A percentile compares a stretch with the other conserved stretches of the same genome.
Evolutionary conservation across 2,797 vertebrate genomes (phyloP).

Genomic region (Sebastes vulpes): DNA sequence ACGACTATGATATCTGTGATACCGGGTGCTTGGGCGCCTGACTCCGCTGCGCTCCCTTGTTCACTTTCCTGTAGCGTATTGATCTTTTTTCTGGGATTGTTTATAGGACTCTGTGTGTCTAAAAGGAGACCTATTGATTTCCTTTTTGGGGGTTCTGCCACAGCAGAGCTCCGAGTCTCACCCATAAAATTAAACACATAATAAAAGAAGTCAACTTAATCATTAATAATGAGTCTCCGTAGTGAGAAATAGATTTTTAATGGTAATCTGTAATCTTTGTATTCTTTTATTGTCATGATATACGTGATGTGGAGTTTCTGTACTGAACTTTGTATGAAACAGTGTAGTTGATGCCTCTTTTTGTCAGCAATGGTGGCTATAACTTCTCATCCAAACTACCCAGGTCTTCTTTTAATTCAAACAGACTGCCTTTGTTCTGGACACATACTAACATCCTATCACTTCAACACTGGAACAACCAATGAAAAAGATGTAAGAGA

Average conservation of each 20-base stretch:
- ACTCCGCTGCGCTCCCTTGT: slow-evolving; percentile 67
- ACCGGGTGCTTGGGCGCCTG: slow-evolving; percentile 46
- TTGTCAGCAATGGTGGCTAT: not conserved
- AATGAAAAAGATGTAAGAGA: not conserved
- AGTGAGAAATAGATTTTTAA: not conserved
- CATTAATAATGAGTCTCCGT: slow-evolving; percentile 7
- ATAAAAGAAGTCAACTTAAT: slow-evolving; percentile 57
- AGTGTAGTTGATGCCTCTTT: not conserved
- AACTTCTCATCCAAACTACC: not conserved
- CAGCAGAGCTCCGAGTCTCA: slow-evolving; percentile 36
- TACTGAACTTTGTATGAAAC: not conserved
- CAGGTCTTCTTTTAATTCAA: not conserved
- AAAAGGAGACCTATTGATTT: slow-evolving; percentile 79
- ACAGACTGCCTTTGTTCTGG: not conserved
- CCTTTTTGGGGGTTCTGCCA: slow-evolving; percentile 63
- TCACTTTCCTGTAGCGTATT: slow-evolving; percentile 77
- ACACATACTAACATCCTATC: not conserved
- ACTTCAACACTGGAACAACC: not conserved
- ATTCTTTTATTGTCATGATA: not conserved
- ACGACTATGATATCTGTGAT: slow-evolving; percentile 62
- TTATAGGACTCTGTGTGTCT: slow-evolving; percentile 73
- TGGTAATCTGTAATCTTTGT: not conserved
- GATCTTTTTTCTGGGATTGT: slow-evolving; percentile 76
- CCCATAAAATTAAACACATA: slow-evolving; percentile 42
- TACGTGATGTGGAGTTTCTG: not conserved